These are phyloP conservation scores for Tortrix viridana DNA, from an alignment of 2,888 invertebrate genomes.

Conservation along the genomic window DNA sequence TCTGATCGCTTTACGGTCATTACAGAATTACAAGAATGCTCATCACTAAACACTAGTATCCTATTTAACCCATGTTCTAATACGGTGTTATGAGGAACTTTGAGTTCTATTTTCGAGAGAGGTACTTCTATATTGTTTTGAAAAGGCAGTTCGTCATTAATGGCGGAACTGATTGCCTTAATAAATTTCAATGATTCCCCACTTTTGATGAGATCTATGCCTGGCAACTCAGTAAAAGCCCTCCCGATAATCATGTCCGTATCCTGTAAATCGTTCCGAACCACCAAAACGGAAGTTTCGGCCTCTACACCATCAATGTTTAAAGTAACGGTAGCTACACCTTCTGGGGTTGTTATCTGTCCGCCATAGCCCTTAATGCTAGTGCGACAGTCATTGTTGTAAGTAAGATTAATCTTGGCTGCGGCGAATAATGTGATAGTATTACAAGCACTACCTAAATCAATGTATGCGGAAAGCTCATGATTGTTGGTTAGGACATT, in stretches of 20 bases:
- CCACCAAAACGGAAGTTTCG: slow-evolving; percentile 5
- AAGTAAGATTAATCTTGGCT: neutral
- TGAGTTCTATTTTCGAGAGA: neutral
- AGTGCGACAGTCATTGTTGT: slow-evolving; percentile 13
- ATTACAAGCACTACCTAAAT: slow-evolving; percentile 16
- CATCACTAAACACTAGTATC: neutral
- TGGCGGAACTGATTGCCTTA: neutral
- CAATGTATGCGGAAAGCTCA: neutral
- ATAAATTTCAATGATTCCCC: neutral
- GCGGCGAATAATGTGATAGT: slow-evolving; percentile 23
- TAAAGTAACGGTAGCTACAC: slow-evolving; percentile 9
- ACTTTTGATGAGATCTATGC: neutral
- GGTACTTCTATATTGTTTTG: neutral
- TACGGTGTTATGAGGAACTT: neutral
- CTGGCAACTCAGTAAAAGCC: slow-evolving; percentile 12
- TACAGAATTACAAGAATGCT: neutral
- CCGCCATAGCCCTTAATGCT: slow-evolving; percentile 29
- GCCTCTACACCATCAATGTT: slow-evolving; percentile 20
- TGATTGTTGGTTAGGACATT: neutral
- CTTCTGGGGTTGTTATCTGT: slow-evolving; percentile 25
- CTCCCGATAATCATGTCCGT: slow-evolving; percentile 18
- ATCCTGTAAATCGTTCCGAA: slow-evolving; percentile 7
- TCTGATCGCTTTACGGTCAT: neutral
- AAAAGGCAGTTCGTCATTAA: neutral
- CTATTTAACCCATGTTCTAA: neutral